phyloP scores from a whole-genome alignment of 2,888 invertebrate genomes.

The Tetramorium bicarinatum region DNA sequence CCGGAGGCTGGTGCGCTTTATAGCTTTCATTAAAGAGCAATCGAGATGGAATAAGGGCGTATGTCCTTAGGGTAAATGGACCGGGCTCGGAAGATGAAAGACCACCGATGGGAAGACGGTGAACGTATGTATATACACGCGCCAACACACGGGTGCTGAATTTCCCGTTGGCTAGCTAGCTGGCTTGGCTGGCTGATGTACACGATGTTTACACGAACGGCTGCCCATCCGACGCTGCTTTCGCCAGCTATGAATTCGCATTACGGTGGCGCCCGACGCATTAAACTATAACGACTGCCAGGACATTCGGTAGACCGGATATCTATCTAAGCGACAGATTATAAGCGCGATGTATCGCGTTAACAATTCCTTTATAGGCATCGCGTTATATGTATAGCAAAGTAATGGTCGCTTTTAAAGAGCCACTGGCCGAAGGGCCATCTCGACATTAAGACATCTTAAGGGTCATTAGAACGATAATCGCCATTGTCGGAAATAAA shows the following conservation, averaged over 20 bases:
- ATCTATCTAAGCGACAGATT: slow-evolving; percentile 56
- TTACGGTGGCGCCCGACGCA: slow-evolving; percentile 80
- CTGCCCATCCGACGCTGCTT: slow-evolving; percentile 71
- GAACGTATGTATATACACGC: slow-evolving; percentile 21
- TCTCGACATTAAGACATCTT: not conserved
- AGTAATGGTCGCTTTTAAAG: slow-evolving; percentile 23
- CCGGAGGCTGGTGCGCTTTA: slow-evolving; percentile 74
- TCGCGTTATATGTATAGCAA: not conserved
- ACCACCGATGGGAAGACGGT: slow-evolving; percentile 52
- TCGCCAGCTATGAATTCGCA: slow-evolving; percentile 79
- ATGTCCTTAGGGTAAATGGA: slow-evolving; percentile 52
- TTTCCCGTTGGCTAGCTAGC: slow-evolving; percentile 59
- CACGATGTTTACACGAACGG: slow-evolving; percentile 80
- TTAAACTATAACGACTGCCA: slow-evolving; percentile 81
- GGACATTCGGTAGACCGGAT: slow-evolving; percentile 72
- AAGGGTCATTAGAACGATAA: not conserved
- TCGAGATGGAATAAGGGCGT: slow-evolving; percentile 69
- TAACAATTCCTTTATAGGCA: not conserved
- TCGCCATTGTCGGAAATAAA: not conserved
- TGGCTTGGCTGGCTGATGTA: slow-evolving; percentile 52
- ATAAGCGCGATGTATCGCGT: slow-evolving; percentile 16
- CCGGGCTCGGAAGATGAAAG: slow-evolving; percentile 26
- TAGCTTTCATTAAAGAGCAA: slow-evolving; percentile 80
- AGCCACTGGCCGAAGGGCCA: not conserved
- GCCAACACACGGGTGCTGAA: slow-evolving; percentile 60